Percentiles rank a stretch among this genome's conserved stretches.
Evolutionary conservation across 2,888 invertebrate genomes (phyloP).

Genomic region (Mycalesis mineus): DNA sequence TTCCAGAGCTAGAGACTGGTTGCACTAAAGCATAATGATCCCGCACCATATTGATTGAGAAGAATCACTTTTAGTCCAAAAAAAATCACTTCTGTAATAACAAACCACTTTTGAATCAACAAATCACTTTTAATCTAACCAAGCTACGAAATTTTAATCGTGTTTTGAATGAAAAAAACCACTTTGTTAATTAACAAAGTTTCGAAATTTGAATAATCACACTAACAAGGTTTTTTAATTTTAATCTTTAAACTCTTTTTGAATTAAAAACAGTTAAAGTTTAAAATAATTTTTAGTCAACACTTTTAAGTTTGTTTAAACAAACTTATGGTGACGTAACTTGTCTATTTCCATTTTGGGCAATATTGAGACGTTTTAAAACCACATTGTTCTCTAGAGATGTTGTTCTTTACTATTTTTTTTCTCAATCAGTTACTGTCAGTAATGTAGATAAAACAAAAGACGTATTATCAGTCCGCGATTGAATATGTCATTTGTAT

Average conservation of each 20-base stretch:
- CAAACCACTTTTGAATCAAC: not conserved
- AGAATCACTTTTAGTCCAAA: not conserved
- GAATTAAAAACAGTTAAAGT: slow-evolving; percentile 23
- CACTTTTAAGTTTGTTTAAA: slow-evolving; percentile 2
- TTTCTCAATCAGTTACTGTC: slow-evolving; percentile 2
- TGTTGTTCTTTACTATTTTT: not conserved
- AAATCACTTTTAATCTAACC: slow-evolving; percentile 3
- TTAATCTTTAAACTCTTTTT: slow-evolving; percentile 17
- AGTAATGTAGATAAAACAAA: not conserved
- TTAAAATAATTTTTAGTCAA: slow-evolving; percentile 3
- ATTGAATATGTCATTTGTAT: not conserved
- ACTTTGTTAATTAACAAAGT: not conserved
- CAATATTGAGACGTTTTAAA: not conserved
- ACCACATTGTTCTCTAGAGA: not conserved
- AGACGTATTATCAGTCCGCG: not conserved
- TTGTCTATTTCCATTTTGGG: not conserved
- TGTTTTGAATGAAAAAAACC: no score
- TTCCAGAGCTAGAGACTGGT: slow-evolving; percentile 1
- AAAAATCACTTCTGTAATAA: not conserved
- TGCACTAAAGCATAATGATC: not conserved
- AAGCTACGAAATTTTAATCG: no score
- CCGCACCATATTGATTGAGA: not conserved
- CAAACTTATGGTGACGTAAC: slow-evolving; percentile 8
- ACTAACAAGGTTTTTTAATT: not conserved
- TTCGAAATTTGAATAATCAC: no score